A percentile compares a stretch with the other conserved stretches of the same genome.
phyloP scores from a whole-genome alignment of 2,113 vertebrate species.

The Phalacrocorax carbo region DNA sequence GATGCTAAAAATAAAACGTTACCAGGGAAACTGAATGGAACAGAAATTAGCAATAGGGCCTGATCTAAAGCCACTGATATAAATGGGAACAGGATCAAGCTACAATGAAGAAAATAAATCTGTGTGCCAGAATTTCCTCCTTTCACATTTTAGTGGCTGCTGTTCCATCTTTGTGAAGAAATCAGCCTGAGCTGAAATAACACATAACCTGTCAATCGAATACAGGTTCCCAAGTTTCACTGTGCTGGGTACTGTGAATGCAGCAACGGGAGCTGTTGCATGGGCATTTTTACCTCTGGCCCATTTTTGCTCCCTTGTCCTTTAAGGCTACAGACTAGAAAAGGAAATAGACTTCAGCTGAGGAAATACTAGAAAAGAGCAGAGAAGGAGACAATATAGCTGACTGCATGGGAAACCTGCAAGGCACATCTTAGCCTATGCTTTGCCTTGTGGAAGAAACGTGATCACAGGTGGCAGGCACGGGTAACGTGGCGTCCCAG shows the following conservation, averaged over 20 bases:
- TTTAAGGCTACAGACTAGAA: background rate
- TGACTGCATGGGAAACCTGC: background rate
- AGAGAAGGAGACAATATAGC: background rate
- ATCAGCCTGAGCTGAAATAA: background rate
- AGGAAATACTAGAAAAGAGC: background rate
- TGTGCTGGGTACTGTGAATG: background rate
- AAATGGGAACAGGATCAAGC: background rate
- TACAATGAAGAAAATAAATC: background rate
- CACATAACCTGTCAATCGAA: background rate
- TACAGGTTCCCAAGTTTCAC: background rate
- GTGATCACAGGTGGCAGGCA: background rate
- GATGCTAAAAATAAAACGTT: constrained; percentile 60
- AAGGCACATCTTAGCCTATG: background rate
- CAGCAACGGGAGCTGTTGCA: background rate
- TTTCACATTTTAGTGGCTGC: background rate
- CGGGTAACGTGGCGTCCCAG: background rate
- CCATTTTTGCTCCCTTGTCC: background rate
- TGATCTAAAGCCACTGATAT: constrained; percentile 33
- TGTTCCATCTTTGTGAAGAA: background rate
- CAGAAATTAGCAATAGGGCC: constrained; percentile 30
- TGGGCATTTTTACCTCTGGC: background rate
- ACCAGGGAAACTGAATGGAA: constrained; percentile 46
- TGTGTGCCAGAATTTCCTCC: background rate
- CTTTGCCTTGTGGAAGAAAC: background rate
- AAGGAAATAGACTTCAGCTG: background rate